phyloP scores from a whole-genome alignment of 2,888 invertebrate genomes.

The Petrophora chlorosata region DNA sequence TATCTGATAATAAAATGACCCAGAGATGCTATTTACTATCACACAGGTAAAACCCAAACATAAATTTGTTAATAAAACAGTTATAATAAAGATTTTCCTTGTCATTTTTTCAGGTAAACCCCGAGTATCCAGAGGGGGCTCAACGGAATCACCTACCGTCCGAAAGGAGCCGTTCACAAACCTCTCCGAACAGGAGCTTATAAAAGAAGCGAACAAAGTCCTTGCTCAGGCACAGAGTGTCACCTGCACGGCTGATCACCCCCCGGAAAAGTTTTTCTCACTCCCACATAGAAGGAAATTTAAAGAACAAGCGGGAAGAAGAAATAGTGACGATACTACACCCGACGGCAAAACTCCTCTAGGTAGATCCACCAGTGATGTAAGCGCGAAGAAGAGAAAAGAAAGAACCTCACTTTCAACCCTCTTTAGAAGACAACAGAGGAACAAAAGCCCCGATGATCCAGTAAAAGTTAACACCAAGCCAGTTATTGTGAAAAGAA shows the following conservation, averaged over 20 bases:
- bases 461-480: conserved; percentile 77
- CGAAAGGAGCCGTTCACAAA: conserved; percentile 86
- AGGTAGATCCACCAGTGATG: conserved; percentile 84
- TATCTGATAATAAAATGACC: no score
- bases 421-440: conserved; percentile 85
- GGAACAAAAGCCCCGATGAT: conserved; percentile 76
- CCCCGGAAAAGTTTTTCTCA: conserved; percentile 87
- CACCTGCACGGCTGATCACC: conserved; percentile 85
- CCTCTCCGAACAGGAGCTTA: conserved; percentile 88
- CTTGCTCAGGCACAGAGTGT: conserved; percentile 89
- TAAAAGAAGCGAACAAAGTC: conserved; percentile 90
- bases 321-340: conserved; percentile 83
- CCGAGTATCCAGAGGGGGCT: conserved; percentile 69
- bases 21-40: no score
- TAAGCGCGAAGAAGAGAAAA: conserved; percentile 70
- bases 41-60: no score
- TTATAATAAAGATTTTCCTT: neutral
- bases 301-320: conserved; percentile 62
- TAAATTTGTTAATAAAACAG: no score
- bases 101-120: conserved; percentile 71
- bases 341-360: conserved; percentile 68
- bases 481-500: conserved; percentile 79
- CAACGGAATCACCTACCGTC: conserved; percentile 55
- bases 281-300: conserved; percentile 86
- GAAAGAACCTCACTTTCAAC: conserved; percentile 87